phyloP scores from a whole-genome alignment of 1,140 invertebrate species.

The Drosophila oshimai region DNA sequence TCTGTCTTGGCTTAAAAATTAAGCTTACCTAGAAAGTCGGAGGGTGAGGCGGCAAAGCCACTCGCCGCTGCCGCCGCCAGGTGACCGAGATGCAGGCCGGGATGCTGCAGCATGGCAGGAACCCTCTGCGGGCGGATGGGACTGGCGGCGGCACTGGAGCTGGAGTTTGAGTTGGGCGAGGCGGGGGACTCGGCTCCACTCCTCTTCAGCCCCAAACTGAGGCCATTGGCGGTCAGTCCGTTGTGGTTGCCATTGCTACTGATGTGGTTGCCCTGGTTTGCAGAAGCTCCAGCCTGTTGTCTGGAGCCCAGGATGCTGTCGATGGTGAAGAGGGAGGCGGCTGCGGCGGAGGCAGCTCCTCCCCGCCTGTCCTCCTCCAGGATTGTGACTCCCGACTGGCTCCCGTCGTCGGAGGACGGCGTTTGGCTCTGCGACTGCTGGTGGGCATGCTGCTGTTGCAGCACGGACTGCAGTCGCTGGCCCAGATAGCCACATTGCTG shows the following conservation, averaged over 20 bases:
- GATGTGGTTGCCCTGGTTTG: slow-evolving; percentile 18
- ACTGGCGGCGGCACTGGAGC: slow-evolving; percentile 82
- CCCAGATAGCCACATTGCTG: slow-evolving; percentile 80
- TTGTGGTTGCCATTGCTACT: slow-evolving; percentile 24
- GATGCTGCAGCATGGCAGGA: slow-evolving; percentile 84
- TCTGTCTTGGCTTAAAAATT: not conserved
- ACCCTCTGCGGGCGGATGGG: slow-evolving; percentile 83
- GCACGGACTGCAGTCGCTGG: slow-evolving; percentile 72
- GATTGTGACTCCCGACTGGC: slow-evolving; percentile 72
- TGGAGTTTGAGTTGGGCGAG: slow-evolving; percentile 78
- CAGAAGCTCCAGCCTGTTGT: slow-evolving; percentile 6
- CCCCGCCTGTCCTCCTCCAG: slow-evolving; percentile 80
- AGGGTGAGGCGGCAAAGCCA: slow-evolving; percentile 84
- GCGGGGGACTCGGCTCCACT: slow-evolving; percentile 72
- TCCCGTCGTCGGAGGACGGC: slow-evolving; percentile 77
- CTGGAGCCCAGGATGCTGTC: slow-evolving; percentile 88
- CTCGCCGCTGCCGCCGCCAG: slow-evolving; percentile 85
- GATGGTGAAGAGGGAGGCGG: slow-evolving; percentile 90
- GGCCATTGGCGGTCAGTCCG: slow-evolving; percentile 27
- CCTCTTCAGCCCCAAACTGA: slow-evolving; percentile 44
- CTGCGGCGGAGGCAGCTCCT: slow-evolving; percentile 83
- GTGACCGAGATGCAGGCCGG: slow-evolving; percentile 84
- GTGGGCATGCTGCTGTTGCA: slow-evolving; percentile 65
- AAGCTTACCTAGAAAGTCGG: slow-evolving; percentile 89
- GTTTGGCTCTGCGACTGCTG: slow-evolving; percentile 66